Conservation (phyloP, 2,797 vertebrate genomes). For the Dromococcyx pavoninus region DNA sequence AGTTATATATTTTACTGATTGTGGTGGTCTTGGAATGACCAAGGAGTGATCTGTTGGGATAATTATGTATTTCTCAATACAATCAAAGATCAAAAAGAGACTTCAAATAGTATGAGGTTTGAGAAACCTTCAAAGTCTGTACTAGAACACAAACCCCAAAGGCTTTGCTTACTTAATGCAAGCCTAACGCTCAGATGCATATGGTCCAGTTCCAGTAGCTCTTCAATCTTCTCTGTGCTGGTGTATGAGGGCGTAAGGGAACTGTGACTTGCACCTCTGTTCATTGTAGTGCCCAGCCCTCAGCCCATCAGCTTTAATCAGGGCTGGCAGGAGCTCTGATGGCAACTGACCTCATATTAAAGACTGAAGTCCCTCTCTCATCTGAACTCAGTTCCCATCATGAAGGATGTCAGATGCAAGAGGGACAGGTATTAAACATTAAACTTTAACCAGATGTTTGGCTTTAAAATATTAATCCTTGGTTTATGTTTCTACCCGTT, state of each 20-base stretch:
- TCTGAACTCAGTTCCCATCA: neutral
- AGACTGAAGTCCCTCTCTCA: neutral
- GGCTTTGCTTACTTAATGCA: neutral
- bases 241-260: neutral
- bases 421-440: slow-evolving; percentile 24
- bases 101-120: neutral
- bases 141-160: neutral
- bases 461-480: slow-evolving; percentile 20
- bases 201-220: neutral
- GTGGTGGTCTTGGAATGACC: neutral
- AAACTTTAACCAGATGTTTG: neutral
- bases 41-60: neutral
- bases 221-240: fast-evolving
- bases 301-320: neutral
- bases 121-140: neutral
- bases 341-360: neutral
- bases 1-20: neutral
- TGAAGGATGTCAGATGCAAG: slow-evolving; percentile 18
- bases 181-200: neutral
- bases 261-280: neutral
- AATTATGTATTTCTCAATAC: neutral
- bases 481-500: neutral
- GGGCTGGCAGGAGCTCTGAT: neutral
- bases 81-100: neutral
- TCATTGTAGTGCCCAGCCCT: neutral